Evolutionary conservation across 2,888 invertebrate genomes (phyloP).

Genomic region (Hydraecia micacea): DNA sequence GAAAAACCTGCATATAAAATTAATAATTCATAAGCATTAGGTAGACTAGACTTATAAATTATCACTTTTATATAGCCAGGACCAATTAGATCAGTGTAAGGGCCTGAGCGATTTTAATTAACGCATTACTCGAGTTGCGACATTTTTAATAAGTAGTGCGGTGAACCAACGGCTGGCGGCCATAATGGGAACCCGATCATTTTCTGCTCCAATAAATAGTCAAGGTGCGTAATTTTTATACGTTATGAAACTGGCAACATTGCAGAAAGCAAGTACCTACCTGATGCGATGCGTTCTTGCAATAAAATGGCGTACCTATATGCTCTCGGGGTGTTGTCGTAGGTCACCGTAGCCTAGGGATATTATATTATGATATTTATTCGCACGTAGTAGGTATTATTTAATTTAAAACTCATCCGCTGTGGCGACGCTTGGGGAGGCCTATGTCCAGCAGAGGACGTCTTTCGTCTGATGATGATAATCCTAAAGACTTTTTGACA

Average conservation of each 20-base stretch:
- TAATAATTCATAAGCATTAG: constrained; percentile 52
- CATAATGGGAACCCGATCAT: constrained; percentile 54
- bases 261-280: constrained; percentile 17
- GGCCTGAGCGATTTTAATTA: constrained; percentile 55
- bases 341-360: background rate
- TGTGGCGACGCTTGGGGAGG: background rate
- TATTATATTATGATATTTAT: background rate
- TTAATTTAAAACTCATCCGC: background rate
- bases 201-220: constrained; percentile 54
- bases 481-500: background rate
- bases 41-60: constrained; percentile 23
- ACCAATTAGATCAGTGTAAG: constrained; percentile 47
- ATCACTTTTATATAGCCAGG: constrained; percentile 46
- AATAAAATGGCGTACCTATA: constrained; percentile 9
- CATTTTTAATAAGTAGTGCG: constrained; percentile 51
- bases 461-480: background rate
- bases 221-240: constrained; percentile 56
- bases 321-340: too few relatives aligned
- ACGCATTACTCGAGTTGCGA: constrained; percentile 49
- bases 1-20: constrained; percentile 17
- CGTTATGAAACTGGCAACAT: constrained; percentile 35
- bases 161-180: constrained; percentile 40
- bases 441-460: background rate
- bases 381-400: background rate
- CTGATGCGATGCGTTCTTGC: constrained; percentile 7